Evolutionary conservation across 2,888 invertebrate species (phyloP).

Genomic region (Carcina quercana): DNA sequence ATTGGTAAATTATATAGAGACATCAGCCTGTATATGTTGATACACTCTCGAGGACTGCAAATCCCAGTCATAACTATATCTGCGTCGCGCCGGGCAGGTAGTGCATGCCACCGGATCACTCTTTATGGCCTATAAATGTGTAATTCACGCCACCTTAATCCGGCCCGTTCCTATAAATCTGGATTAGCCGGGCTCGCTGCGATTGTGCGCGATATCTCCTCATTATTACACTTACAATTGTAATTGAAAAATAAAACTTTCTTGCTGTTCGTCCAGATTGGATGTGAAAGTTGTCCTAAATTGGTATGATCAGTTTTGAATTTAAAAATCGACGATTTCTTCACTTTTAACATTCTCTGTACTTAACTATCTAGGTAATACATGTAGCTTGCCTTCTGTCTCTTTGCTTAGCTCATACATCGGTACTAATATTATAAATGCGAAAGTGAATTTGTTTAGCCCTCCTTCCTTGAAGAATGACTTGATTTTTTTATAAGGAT

Average conservation of each 20-base stretch:
- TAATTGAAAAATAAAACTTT: constrained; percentile 67
- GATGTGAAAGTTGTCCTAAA: too few species aligned
- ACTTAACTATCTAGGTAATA: too few species aligned
- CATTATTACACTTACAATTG: constrained; percentile 72
- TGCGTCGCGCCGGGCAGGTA: constrained; percentile 56
- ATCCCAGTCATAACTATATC: constrained; percentile 61
- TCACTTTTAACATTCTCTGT: too few species aligned
- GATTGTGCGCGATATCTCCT: constrained; percentile 59
- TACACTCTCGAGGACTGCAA: constrained; percentile 24
- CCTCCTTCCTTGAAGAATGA: too few species aligned
- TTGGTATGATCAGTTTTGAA: too few species aligned
- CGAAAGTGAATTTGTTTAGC: too few species aligned
- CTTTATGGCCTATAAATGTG: constrained; percentile 74
- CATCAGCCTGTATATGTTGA: constrained; percentile 35
- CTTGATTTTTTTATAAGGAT: too few species aligned
- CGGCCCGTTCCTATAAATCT: constrained; percentile 68
- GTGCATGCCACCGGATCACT: constrained; percentile 69
- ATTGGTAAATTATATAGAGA: neutral
- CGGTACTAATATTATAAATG: too few species aligned
- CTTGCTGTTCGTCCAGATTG: constrained; percentile 24
- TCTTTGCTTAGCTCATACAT: too few species aligned
- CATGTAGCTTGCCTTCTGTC: too few species aligned
- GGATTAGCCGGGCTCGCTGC: constrained; percentile 63
- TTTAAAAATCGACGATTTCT: too few species aligned
- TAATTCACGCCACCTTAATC: constrained; percentile 74